Conservation (phyloP, 2,113 vertebrate genomes). For the Entomyzon cyanotis region DNA sequence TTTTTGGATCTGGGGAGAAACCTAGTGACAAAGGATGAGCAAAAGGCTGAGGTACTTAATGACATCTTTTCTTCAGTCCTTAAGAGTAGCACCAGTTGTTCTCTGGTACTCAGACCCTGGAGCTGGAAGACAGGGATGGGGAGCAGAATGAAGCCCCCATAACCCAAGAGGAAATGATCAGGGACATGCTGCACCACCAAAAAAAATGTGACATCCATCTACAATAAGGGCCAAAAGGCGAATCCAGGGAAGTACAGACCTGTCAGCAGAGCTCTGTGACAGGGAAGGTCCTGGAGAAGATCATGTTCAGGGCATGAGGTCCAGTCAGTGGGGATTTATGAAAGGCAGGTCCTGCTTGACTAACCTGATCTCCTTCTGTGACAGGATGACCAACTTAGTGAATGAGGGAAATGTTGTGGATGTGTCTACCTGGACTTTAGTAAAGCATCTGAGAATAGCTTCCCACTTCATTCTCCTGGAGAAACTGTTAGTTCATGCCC, state of each 20-base stretch:
- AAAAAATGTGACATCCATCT: not conserved
- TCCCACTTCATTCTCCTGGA: not conserved
- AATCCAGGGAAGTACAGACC: not conserved
- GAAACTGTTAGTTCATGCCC: not conserved
- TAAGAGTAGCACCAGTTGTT: not conserved
- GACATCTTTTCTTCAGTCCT: not conserved
- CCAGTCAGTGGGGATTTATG: not conserved
- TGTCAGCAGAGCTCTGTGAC: not conserved
- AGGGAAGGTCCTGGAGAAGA: not conserved
- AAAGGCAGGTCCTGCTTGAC: not conserved
- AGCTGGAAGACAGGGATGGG: not conserved
- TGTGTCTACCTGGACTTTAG: accelerated
- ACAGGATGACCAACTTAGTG: not conserved
- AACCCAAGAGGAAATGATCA: not conserved
- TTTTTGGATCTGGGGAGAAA: not conserved
- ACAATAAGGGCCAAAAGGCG: not conserved
- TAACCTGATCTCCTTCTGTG: not conserved
- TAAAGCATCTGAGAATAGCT: not conserved
- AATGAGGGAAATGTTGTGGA: not conserved
- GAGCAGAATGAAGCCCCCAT: not conserved
- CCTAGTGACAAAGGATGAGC: not conserved
- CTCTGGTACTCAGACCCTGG: not conserved
- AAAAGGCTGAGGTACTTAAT: not conserved
- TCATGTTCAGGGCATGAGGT: not conserved
- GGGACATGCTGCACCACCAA: not conserved